Base-by-base conservation (phyloP, 2,888 invertebrate genomes). In the Tinea trinotella region DNA sequence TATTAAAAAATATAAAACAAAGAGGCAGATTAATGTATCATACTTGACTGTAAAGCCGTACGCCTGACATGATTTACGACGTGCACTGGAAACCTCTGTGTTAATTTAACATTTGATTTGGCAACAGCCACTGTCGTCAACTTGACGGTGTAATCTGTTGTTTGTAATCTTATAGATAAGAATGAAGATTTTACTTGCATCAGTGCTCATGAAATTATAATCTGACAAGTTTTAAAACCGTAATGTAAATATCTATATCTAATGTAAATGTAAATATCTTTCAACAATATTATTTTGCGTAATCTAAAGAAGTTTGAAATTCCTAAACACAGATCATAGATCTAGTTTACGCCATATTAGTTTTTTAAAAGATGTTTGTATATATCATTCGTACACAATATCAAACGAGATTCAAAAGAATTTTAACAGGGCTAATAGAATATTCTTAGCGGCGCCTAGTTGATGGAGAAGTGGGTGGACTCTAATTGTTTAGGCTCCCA, bases 1-100 rank as follows among this genome's bases (percentile, higher is more conserved):
- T 80, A 82, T 85, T 81, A 81, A 82, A 82, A 81, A 83, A 81
- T 79, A 81, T 70, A 79, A 82, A 83, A 83, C 80, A 83, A 80
- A 83, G 82, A 83, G 65, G 67, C 71, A 71, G 84, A 84, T 84
- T 84, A 83, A 81, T 69, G 82, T 77, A 83, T 84, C 85, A 83
- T 76, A 71, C 69, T 7, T 65, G 58, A 68, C 65, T 70, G 64
- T 82, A 79, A 81, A 74, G 67, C 79, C 70, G 64, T 62, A 59
- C 60, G 63, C 56, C 56, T 79, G 83, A 82, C 84, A 76, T 81
- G 77, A 81, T 80, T 81, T 83, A 67, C 77, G 78, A 76, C 76
- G 75, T 75, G 65, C 63, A 69, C 71, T 73, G 74, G 74, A 68
- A 70, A 66, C 68, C 68, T 68, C 68, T 67, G 70, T 67, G 71